phyloP scores from a whole-genome alignment of 92 coral and sea anemone species.

The Virgularia gustaviana region DNA sequence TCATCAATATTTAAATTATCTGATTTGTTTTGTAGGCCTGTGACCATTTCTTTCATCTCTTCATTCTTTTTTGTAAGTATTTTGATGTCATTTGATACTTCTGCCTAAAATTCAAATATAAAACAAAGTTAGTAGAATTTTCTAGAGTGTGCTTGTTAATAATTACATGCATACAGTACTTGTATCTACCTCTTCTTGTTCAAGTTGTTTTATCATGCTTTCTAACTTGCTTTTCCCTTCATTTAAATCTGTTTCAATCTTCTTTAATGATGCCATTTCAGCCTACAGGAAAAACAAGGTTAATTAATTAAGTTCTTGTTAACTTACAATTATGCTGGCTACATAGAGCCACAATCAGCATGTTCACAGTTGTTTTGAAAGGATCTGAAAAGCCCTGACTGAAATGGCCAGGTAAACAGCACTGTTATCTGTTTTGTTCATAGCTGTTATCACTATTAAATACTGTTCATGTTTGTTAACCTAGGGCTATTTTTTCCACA shows the following conservation, averaged over 20 bases:
- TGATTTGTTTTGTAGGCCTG: constrained; percentile 67
- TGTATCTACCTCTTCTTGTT: constrained; percentile 70
- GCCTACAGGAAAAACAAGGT: constrained; percentile 27
- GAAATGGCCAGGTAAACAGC: too few relatives aligned
- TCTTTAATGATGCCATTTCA: constrained; percentile 73
- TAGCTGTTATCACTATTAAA: too few relatives aligned
- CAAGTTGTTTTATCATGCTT: constrained; percentile 73
- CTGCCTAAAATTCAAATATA: constrained; percentile 76
- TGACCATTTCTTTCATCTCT: constrained; percentile 73
- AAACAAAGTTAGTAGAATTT: too few relatives aligned
- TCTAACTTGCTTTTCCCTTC: constrained; percentile 75
- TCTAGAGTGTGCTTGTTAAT: too few relatives aligned
- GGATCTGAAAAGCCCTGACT: too few relatives aligned
- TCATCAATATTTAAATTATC: constrained; percentile 81
- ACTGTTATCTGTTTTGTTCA: too few relatives aligned
- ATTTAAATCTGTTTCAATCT: constrained; percentile 67
- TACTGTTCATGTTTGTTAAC: too few relatives aligned
- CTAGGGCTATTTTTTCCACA: too few relatives aligned
- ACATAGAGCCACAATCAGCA: not conserved
- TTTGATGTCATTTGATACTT: constrained; percentile 83
- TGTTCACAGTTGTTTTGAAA: too few relatives aligned
- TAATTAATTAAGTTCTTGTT: not conserved
- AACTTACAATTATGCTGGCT: too few relatives aligned
- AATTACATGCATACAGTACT: not conserved
- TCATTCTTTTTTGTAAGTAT: constrained; percentile 77